Base-by-base conservation (phyloP, 2,888 invertebrate species). In the Busseola fusca region DNA sequence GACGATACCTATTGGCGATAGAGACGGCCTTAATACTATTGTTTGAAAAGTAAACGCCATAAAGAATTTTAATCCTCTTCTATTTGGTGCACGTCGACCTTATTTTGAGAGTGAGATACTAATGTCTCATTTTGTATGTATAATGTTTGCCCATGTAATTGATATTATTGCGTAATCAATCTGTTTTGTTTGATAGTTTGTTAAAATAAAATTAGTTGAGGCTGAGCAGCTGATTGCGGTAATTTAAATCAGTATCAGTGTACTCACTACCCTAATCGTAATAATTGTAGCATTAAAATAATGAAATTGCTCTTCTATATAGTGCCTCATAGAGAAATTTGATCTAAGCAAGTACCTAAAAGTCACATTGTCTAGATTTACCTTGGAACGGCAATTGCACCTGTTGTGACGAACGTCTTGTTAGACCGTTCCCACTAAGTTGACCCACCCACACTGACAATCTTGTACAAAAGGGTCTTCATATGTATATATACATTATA, bases 341-440 rank as follows among this genome's bases (percentile, higher is more conserved):
- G 9, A 27, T 18, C 3, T 18, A 48, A 50, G 12, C 12, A 34
- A 34, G 25, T 40, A 58, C 30, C 1, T 18, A 27, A n/a, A 52
- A 7, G 5, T 3, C 2, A 30, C 18, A n/a, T 25, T 25, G 14
- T 45, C 6, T 40, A 27, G 37, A n/a, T 54, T 45, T 37, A 25
- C 40, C 16, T 14, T 37, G 16, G 30, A 54, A 37, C 18, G 27
- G 34, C 14, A n/a, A 59, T 66, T 64, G 14, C 3, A n/a, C 34
- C 65, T 52, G 5, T 45, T 37, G 16, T 6, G 37, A 21, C 12
- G 12, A 37, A 3, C n/a, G 45, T 25, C 14, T 45, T 45, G 10
- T 54, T 76, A 45, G n/a, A 62, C 27, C 45, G 12, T 65, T 16
- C 7, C 16, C 18, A 7, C 18, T 74, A 58, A 74, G 50, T 42